Evolutionary conservation across 2,888 invertebrate species (phyloP).

Genomic region (Tholera decimalis): DNA sequence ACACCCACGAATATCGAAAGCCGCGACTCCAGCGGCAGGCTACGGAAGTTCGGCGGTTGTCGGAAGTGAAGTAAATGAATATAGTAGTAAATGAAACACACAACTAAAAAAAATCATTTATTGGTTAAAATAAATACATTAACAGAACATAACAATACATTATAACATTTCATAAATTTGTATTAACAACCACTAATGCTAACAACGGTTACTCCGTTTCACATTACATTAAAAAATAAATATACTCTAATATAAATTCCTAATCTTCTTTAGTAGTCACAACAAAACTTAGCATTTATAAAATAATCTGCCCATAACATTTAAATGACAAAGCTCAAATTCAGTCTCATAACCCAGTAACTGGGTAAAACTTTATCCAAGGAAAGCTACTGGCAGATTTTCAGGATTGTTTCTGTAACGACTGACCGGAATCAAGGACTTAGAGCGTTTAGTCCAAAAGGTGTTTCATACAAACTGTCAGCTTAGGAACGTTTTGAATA

Average conservation of each 20-base stretch:
- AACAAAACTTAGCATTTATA: not conserved
- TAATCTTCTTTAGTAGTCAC: not conserved
- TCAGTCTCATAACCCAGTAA: no score
- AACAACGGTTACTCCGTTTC: not conserved
- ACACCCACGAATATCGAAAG: no score
- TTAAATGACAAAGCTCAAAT: no score
- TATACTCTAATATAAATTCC: not conserved
- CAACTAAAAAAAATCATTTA: constrained; percentile 9
- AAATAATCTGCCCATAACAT: not conserved
- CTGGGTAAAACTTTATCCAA: no score
- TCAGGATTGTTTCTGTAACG: no score
- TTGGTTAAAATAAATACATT: constrained; percentile 8
- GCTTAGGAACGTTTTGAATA: no score
- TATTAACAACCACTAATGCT: constrained; percentile 14
- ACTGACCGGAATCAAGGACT: no score
- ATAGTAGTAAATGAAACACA: constrained; percentile 4
- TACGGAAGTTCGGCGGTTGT: no score
- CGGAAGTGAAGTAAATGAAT: not conserved
- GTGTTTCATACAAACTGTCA: no score
- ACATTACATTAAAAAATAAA: constrained; percentile 22
- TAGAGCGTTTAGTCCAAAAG: no score
- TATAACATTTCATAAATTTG: constrained; percentile 17
- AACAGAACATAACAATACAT: constrained; percentile 37
- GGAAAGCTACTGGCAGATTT: no score
- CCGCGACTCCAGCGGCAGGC: no score